phyloP scores from a whole-genome alignment of 2,888 invertebrate genomes.

The Leptopilina drosophilae region DNA sequence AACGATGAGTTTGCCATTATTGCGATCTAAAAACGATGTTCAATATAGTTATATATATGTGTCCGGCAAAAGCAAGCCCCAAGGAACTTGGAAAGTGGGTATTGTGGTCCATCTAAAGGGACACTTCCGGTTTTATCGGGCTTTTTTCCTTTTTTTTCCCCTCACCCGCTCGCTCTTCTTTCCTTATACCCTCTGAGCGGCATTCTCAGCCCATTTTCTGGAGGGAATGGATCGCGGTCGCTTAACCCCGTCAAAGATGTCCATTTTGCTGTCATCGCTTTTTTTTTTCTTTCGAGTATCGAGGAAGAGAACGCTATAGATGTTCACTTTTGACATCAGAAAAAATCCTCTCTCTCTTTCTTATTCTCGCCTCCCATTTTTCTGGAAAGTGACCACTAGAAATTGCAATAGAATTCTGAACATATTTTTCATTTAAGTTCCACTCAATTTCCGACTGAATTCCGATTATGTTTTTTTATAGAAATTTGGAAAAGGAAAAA shows the following conservation, averaged over 20 bases:
- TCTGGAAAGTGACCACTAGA: too few relatives aligned
- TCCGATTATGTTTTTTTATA: too few relatives aligned
- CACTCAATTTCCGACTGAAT: too few relatives aligned
- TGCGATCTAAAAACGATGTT: conserved; percentile 14
- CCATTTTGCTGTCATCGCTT: conserved; percentile 59
- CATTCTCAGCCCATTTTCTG: conserved; percentile 35
- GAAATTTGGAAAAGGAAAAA: too few relatives aligned
- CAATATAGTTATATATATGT: neutral
- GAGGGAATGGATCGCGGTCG: conserved; percentile 45
- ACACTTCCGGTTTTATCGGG: conserved; percentile 53
- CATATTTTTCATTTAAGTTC: too few relatives aligned
- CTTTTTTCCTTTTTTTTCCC: neutral
- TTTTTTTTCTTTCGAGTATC: conserved; percentile 54
- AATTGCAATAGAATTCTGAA: too few relatives aligned
- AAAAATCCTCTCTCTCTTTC: conserved; percentile 15
- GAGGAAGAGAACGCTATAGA: neutral
- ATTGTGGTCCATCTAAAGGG: conserved; percentile 50
- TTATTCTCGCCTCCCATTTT: too few relatives aligned
- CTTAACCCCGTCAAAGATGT: conserved; percentile 56
- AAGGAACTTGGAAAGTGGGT: conserved; percentile 43
- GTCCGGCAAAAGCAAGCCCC: neutral
- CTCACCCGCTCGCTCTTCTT: conserved; percentile 12
- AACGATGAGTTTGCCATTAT: conserved; percentile 50
- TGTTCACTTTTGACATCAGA: conserved; percentile 24
- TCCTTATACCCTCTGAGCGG: neutral